Conservation (phyloP, 2,888 invertebrate genomes). For the Gasteruption jaculator region DNA sequence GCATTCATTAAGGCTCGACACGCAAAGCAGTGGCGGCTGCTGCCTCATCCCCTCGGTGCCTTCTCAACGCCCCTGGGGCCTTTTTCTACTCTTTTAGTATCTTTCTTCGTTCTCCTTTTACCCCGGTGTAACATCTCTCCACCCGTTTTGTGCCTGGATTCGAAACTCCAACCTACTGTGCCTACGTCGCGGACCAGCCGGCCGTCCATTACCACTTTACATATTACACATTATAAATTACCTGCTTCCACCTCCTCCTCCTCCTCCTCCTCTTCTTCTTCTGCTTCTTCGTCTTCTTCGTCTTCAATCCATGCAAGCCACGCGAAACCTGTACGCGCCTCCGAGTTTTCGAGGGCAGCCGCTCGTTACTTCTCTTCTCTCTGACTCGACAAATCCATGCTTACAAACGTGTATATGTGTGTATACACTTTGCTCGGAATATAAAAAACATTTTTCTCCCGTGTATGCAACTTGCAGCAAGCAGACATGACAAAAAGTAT, state of each 20-base stretch:
- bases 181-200: constrained; percentile 31
- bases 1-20: constrained; percentile 58
- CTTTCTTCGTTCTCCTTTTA: constrained; percentile 20
- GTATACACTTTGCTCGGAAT: constrained; percentile 19
- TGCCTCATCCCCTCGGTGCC: constrained; percentile 25
- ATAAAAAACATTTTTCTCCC: too few relatives aligned
- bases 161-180: constrained; percentile 31
- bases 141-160: constrained; percentile 25
- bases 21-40: constrained; percentile 52
- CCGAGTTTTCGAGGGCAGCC: constrained; percentile 25
- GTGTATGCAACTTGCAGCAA: too few relatives aligned
- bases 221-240: constrained; percentile 45
- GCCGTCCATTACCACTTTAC: constrained; percentile 44
- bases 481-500: too few relatives aligned
- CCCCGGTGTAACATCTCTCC: constrained; percentile 28
- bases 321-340: constrained; percentile 21
- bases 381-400: constrained; percentile 21
- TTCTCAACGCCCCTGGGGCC: constrained; percentile 29
- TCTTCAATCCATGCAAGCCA: constrained; percentile 6
- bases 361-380: constrained; percentile 27
- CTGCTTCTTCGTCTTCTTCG: constrained; percentile 14
- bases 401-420: constrained; percentile 20
- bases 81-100: constrained; percentile 6
- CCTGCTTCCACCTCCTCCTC: constrained; percentile 22
- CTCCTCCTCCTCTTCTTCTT: constrained; percentile 7